These are phyloP conservation scores for Scaptomyza reducta DNA, from an alignment of 2,888 invertebrate genomes.

Conservation along the genomic window DNA sequence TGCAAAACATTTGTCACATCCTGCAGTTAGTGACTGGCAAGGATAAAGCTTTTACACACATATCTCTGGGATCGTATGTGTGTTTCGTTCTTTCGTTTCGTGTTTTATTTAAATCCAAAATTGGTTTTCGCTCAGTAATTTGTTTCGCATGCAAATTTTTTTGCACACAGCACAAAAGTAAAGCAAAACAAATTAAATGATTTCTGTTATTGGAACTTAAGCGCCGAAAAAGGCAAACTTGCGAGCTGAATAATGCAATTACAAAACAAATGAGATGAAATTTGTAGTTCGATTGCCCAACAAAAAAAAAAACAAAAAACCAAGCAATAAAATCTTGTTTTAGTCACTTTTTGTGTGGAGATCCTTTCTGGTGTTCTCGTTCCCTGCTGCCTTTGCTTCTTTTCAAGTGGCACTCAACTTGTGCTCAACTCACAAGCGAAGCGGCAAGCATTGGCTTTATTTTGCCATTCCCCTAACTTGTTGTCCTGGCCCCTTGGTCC, in stretches of 20 bases:
- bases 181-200: constrained; percentile 11
- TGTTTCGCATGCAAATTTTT: constrained; percentile 70
- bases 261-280: constrained; percentile 50
- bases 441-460: constrained; percentile 52
- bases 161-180: constrained; percentile 5
- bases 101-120: constrained; percentile 66
- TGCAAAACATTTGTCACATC: constrained; percentile 73
- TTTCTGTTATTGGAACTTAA: constrained; percentile 34
- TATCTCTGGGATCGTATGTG: neutral
- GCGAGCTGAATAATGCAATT: constrained; percentile 53
- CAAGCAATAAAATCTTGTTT: constrained; percentile 9
- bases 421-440: constrained; percentile 52
- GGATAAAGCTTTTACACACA: constrained; percentile 54
- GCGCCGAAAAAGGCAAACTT: constrained; percentile 15
- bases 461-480: constrained; percentile 1
- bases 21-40: constrained; percentile 42
- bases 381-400: neutral
- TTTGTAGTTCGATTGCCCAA: constrained; percentile 38
- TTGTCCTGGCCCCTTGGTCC: neutral
- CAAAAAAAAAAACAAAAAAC: constrained; percentile 15
- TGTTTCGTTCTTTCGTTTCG: constrained; percentile 17
- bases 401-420: constrained; percentile 69
- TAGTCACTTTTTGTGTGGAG: constrained; percentile 26
- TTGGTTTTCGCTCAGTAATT: constrained; percentile 69
- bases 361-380: too few species aligned